phyloP scores from a whole-genome alignment of 2,113 vertebrate genomes.

The Poecilia latipinna region DNA sequence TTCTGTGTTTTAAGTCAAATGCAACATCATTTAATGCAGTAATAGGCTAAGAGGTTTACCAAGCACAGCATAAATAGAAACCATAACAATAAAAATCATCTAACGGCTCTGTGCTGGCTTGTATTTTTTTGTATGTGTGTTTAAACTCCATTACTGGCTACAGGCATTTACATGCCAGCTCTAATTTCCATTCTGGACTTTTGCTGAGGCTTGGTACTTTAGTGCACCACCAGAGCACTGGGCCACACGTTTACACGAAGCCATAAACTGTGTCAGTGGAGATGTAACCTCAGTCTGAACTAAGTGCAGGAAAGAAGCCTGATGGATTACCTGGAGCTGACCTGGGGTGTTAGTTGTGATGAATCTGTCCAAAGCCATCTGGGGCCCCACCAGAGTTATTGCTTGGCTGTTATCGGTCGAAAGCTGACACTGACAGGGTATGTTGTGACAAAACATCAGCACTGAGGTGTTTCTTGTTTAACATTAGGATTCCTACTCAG shows the following conservation, averaged over 20 bases:
- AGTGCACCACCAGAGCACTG: slow-evolving; percentile 12
- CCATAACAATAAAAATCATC: slow-evolving; percentile 8
- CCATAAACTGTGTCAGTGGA: slow-evolving; percentile 62
- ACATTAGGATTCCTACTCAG: slow-evolving; percentile 52
- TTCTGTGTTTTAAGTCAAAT: slow-evolving; percentile 32
- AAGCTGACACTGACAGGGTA: slow-evolving; percentile 85
- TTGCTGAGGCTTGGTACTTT: neutral
- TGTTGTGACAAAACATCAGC: slow-evolving; percentile 80
- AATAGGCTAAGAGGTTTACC: slow-evolving; percentile 6
- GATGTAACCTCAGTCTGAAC: slow-evolving; percentile 71
- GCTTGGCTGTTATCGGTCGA: slow-evolving; percentile 84
- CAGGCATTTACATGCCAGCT: neutral
- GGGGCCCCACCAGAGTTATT: slow-evolving; percentile 87
- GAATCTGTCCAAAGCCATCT: slow-evolving; percentile 96
- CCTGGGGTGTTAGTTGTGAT: slow-evolving; percentile 88
- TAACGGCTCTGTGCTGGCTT: neutral
- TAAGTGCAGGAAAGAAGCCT: slow-evolving; percentile 66
- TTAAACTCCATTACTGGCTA: neutral
- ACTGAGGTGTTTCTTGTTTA: slow-evolving; percentile 77
- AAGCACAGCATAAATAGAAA: slow-evolving; percentile 26
- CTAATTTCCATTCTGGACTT: slow-evolving; percentile 26
- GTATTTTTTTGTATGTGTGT: neutral
- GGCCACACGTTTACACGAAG: slow-evolving; percentile 27
- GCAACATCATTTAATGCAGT: slow-evolving; percentile 4
- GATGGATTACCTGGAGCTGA: slow-evolving; percentile 93